Conservation (phyloP, 2,888 invertebrate species). For the Embidobia sp. region DNA sequence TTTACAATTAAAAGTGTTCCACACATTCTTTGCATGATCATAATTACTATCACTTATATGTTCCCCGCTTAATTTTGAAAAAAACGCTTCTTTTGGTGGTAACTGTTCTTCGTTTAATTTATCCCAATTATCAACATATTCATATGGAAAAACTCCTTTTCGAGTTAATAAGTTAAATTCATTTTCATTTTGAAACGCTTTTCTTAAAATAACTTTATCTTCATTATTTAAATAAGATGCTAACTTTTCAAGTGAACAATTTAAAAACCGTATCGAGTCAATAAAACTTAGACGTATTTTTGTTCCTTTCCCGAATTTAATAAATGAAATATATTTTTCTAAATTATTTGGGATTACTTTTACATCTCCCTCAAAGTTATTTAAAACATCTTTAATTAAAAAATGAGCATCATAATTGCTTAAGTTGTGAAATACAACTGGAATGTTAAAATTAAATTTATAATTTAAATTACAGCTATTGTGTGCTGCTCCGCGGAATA, state of each 20-base stretch:
- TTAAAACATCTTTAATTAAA: constrained; percentile 19
- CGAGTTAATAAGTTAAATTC: constrained; percentile 43
- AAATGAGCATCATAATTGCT: constrained; percentile 60
- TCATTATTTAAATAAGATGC: constrained; percentile 16
- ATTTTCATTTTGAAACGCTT: not conserved
- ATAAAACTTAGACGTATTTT: constrained; percentile 25
- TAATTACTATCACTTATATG: constrained; percentile 66
- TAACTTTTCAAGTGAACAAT: not conserved
- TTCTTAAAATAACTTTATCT: constrained; percentile 9
- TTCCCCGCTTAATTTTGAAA: too few species aligned
- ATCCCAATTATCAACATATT: constrained; percentile 65
- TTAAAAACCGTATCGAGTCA: constrained; percentile 36
- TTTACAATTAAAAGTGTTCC: constrained; percentile 22
- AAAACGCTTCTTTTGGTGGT: too few species aligned
- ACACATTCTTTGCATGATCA: constrained; percentile 67
- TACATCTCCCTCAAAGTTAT: constrained; percentile 57
- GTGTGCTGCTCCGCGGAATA: too few species aligned
- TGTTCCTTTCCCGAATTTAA: constrained; percentile 8
- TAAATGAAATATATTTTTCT: constrained; percentile 71
- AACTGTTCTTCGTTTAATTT: too few species aligned
- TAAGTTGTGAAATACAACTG: constrained; percentile 1
- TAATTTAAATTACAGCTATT: too few species aligned
- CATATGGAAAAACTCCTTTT: constrained; percentile 73
- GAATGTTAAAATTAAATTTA: too few species aligned
- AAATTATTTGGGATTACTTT: constrained; percentile 70